Evolutionary conservation across 1,140 invertebrate genomes (phyloP).

Genomic region (Scaptomyza pallida): DNA sequence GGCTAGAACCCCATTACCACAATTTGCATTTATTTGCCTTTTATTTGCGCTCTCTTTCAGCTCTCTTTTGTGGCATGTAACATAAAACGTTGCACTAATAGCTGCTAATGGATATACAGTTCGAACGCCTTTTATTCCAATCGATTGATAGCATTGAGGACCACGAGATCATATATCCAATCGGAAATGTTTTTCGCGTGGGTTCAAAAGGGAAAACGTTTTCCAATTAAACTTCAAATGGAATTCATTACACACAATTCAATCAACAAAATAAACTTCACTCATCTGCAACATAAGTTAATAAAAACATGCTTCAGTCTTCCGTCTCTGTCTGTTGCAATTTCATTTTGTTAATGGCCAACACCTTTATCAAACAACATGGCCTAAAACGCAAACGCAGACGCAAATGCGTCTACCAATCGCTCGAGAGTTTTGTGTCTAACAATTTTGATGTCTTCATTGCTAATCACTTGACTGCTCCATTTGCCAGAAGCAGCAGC

Average conservation of each 20-base stretch:
- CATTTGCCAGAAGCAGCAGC: constrained; percentile 42
- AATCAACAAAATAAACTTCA: too few relatives aligned
- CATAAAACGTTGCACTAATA: constrained; percentile 63
- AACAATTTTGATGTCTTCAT: constrained; percentile 47
- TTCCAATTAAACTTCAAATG: too few relatives aligned
- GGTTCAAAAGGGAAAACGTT: too few relatives aligned
- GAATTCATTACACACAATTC: too few relatives aligned
- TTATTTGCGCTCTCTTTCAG: not conserved
- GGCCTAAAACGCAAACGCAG: constrained; percentile 34
- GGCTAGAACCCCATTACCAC: not conserved
- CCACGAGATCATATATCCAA: constrained; percentile 3
- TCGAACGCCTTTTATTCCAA: too few relatives aligned
- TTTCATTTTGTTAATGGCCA: constrained; percentile 2
- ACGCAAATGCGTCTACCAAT: constrained; percentile 40
- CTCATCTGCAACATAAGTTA: too few relatives aligned
- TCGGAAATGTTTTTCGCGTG: too few relatives aligned
- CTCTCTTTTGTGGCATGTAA: constrained; percentile 57
- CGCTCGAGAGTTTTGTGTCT: constrained; percentile 24
- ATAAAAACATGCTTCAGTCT: too few relatives aligned
- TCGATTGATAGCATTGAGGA: not conserved
- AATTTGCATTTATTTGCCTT: constrained; percentile 33
- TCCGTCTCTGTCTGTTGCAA: too few relatives aligned
- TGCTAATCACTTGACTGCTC: constrained; percentile 71
- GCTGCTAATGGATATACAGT: constrained; percentile 55
- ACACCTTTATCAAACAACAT: constrained; percentile 27